Conservation (phyloP, 1,140 invertebrate species). For the Armadillidium nasatum region DNA sequence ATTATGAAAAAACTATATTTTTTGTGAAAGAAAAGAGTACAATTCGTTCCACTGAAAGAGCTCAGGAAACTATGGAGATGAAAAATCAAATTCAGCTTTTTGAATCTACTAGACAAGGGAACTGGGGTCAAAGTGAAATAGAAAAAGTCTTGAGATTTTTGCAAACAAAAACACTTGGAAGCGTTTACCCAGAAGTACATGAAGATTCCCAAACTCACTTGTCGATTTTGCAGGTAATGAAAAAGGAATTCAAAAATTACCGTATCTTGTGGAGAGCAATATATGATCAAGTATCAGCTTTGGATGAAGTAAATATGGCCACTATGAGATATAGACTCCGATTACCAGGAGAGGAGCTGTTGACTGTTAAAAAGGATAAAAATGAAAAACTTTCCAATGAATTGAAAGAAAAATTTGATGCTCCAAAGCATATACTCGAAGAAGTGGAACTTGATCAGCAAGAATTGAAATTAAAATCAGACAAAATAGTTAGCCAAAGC, state of each 20-base stretch:
- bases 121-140: conserved; percentile 56
- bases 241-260: conserved; percentile 65
- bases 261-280: conserved; percentile 59
- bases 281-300: conserved; percentile 58
- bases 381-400: conserved; percentile 14
- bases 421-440: conserved; percentile 53
- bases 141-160: conserved; percentile 57
- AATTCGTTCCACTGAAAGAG: conserved; percentile 41
- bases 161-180: conserved; percentile 46
- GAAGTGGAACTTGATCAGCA: conserved; percentile 49
- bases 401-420: conserved; percentile 43
- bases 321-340: conserved; percentile 60
- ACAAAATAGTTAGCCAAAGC: conserved; percentile 48
- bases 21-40: conserved; percentile 49
- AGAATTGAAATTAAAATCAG: conserved; percentile 48
- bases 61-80: conserved; percentile 37
- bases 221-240: conserved; percentile 58
- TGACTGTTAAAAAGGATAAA: conserved; percentile 40
- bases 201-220: conserved; percentile 57
- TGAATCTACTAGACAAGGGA: conserved; percentile 51
- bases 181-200: conserved; percentile 48
- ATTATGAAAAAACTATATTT: conserved; percentile 58
- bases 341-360: conserved; percentile 49
- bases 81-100: conserved; percentile 48
- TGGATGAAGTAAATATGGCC: conserved; percentile 71